Percentiles rank a stretch among this genome's conserved stretches.
Evolutionary conservation across 2,888 invertebrate species (phyloP).

Genomic region (Metopia argyrocephala): DNA sequence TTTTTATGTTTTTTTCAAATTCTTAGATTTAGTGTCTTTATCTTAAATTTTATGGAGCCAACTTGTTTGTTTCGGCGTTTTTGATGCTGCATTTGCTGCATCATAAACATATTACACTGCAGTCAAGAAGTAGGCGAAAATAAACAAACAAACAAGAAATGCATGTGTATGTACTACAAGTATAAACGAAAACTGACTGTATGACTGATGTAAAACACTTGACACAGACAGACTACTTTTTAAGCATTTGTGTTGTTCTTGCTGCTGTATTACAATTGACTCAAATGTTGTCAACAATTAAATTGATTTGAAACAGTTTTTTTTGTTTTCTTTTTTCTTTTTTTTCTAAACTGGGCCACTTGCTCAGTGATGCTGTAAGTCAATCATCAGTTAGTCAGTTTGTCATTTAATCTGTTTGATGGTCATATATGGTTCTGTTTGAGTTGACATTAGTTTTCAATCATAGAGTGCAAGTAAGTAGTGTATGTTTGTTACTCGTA

Average conservation of each 20-base stretch:
- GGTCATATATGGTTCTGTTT: constrained; percentile 24
- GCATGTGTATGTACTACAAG: too few relatives aligned
- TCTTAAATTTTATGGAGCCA: background rate
- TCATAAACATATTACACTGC: background rate
- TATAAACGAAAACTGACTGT: background rate
- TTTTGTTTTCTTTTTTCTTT: constrained; percentile 11
- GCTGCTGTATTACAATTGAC: constrained; percentile 16
- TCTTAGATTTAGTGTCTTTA: background rate
- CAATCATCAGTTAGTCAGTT: background rate
- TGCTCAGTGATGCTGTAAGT: background rate
- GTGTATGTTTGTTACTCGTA: too few relatives aligned
- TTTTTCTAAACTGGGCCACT: constrained; percentile 43
- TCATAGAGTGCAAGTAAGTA: background rate
- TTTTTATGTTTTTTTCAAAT: too few relatives aligned
- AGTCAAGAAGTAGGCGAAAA: background rate
- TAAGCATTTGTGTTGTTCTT: background rate
- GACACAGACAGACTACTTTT: background rate
- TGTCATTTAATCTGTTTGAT: background rate
- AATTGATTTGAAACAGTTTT: background rate
- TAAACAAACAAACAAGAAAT: too few relatives aligned
- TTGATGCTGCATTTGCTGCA: background rate
- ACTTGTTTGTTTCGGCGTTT: background rate
- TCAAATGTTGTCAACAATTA: constrained; percentile 34
- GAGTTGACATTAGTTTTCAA: constrained; percentile 48
- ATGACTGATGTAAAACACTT: background rate